phyloP scores from a whole-genome alignment of 2,888 invertebrate species.

The Diabrotica balteata region DNA sequence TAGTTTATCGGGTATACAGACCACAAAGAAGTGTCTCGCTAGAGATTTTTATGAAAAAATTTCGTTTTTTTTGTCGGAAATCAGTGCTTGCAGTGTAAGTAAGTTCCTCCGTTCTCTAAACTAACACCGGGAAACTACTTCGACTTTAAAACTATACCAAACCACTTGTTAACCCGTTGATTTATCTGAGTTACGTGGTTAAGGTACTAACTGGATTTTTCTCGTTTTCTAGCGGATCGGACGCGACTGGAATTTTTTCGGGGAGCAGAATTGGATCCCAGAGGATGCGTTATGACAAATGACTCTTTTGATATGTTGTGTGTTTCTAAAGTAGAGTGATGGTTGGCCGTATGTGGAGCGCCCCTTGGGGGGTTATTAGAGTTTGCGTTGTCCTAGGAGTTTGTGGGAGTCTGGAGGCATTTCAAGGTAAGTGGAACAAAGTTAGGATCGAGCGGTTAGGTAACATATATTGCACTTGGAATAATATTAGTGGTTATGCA shows the following conservation, averaged over 20 bases:
- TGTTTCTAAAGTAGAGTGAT: constrained; percentile 17
- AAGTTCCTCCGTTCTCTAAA: too few species aligned
- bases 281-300: not conserved
- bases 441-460: too few species aligned
- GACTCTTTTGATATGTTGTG: constrained; percentile 12
- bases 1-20: too few species aligned
- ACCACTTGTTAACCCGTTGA: constrained; percentile 9
- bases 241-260: not conserved
- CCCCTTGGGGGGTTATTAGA: constrained; percentile 8
- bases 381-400: constrained; percentile 7
- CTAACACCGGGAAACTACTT: too few species aligned
- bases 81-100: too few species aligned
- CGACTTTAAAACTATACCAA: not conserved
- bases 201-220: not conserved
- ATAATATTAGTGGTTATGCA: too few species aligned
- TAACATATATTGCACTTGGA: too few species aligned
- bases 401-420: not conserved
- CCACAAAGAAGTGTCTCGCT: too few species aligned
- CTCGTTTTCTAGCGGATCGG: not conserved
- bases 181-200: constrained; percentile 1
- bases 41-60: too few species aligned
- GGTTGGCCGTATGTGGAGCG: not conserved
- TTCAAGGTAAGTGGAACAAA: constrained; percentile 14
- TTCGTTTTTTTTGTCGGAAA: too few species aligned
- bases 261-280: not conserved